phyloP scores from a whole-genome alignment of 2,113 vertebrate species.

The Todiramphus saurophagus region DNA sequence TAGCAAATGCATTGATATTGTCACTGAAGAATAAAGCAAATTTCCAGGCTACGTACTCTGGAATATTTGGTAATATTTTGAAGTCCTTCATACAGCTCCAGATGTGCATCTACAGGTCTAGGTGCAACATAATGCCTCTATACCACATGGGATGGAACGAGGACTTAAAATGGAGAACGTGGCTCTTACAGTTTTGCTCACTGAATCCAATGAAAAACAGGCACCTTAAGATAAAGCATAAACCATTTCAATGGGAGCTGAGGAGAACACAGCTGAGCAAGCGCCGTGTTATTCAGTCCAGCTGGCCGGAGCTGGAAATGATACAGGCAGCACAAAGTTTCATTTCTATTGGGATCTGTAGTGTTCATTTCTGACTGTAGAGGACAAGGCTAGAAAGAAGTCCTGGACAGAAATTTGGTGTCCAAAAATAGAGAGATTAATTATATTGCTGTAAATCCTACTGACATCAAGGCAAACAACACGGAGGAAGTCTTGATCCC shows the following conservation, averaged over 20 bases:
- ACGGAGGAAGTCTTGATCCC: background rate
- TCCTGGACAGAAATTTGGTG: background rate
- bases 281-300: conserved; percentile 9
- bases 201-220: background rate
- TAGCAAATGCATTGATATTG: background rate
- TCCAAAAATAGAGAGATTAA: conserved; percentile 16
- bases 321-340: background rate
- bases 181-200: background rate
- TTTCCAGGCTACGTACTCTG: background rate
- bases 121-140: background rate
- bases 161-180: background rate
- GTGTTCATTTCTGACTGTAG: background rate
- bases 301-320: conserved; percentile 1
- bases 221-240: background rate
- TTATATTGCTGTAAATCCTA: conserved; percentile 24
- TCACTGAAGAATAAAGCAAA: background rate
- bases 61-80: background rate
- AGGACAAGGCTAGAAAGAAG: background rate
- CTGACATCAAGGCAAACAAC: conserved; percentile 31
- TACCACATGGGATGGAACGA: background rate
- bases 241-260: background rate
- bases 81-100: background rate
- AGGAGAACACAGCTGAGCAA: conserved; percentile 10
- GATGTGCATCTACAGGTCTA: background rate
- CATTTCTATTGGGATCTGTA: background rate